A percentile compares a stretch with the other conserved stretches of the same genome.
phyloP scores from a whole-genome alignment of 2,888 invertebrate species.

The Cotesia congregata region DNA sequence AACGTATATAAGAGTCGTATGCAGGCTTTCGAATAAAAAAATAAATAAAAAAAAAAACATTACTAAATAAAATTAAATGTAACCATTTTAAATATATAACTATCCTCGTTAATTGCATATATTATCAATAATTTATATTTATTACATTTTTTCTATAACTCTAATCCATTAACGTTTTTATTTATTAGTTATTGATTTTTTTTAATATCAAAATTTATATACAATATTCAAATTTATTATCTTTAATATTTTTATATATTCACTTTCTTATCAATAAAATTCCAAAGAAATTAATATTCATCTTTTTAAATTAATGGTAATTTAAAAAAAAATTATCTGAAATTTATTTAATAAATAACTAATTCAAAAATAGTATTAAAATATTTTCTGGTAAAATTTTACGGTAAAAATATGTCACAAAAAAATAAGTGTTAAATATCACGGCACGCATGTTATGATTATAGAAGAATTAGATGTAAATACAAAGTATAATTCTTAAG shows the following conservation, averaged over 20 bases:
- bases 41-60: not conserved
- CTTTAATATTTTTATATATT: not conserved
- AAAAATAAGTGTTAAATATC: conserved; percentile 11
- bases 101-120: not conserved
- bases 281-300: not conserved
- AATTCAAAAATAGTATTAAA: too few relatives aligned
- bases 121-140: not conserved
- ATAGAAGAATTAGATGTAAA: conserved; percentile 6
- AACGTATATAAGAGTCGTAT: not conserved
- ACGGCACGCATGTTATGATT: not conserved
- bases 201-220: not conserved
- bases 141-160: not conserved
- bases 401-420: not conserved
- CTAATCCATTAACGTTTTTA: not conserved
- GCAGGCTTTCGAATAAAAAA: not conserved
- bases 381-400: not conserved
- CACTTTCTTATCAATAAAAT: not conserved
- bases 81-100: not conserved
- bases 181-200: not conserved
- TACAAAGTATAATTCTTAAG: not conserved
- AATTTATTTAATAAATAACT: not conserved
- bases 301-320: not conserved
- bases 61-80: not conserved
- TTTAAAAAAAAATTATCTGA: not conserved
- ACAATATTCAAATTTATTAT: not conserved